Percentiles rank a stretch among this genome's conserved stretches.
Evolutionary conservation across 2,113 vertebrate species (phyloP).

Genomic region (Oreamnos americanus): DNA sequence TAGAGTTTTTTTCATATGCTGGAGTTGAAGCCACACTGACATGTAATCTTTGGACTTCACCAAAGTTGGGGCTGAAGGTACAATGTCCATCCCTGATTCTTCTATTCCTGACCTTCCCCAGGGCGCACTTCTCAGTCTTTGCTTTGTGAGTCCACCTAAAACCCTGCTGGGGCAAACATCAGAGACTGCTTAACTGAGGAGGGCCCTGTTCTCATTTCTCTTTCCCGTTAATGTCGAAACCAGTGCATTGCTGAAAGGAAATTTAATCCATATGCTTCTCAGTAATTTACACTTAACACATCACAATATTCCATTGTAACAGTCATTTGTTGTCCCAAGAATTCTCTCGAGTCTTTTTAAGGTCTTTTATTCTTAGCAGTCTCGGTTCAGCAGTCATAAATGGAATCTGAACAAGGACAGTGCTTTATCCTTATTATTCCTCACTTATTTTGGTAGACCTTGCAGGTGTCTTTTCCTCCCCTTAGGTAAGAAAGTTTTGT

Average conservation of each 20-base stretch:
- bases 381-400: constrained; percentile 17
- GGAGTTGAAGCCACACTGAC: background rate
- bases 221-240: constrained; percentile 43
- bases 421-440: background rate
- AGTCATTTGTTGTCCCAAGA: constrained; percentile 54
- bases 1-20: background rate
- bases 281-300: constrained; percentile 54
- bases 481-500: background rate
- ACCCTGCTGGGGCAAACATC: background rate
- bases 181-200: background rate
- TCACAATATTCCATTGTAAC: constrained; percentile 41
- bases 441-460: background rate
- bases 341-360: constrained; percentile 51
- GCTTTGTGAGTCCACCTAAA: background rate
- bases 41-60: background rate
- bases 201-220: background rate
- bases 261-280: constrained; percentile 58
- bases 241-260: constrained; percentile 34
- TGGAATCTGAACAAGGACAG: constrained; percentile 27
- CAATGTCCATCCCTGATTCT: background rate
- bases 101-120: background rate
- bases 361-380: constrained; percentile 21
- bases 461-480: background rate
- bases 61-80: background rate
- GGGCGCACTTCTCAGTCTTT: background rate